Base-by-base conservation (phyloP, 1,140 invertebrate genomes). In the Diabrotica virgifera region DNA sequence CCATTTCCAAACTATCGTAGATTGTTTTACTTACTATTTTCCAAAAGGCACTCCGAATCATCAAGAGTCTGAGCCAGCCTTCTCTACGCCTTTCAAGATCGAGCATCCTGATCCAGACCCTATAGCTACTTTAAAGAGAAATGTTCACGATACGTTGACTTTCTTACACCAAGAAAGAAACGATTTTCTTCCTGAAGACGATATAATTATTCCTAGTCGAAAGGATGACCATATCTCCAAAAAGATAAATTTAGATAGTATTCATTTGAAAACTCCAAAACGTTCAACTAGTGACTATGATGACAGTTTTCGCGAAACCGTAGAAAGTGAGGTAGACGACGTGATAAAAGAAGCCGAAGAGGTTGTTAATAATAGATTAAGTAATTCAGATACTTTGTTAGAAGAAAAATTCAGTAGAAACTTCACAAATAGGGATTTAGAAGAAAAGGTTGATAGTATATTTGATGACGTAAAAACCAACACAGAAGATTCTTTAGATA, bases 131-230 rank as follows among this genome's bases (percentile, higher is more conserved):
- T 64, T 79, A 14, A 79, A 76, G 66, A 70, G 69, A 64, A 74
- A 79, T 14, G 74, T 79, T 13, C 72, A 66, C 64, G 77, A 79
- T 56, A 79, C 76, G 11, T 63, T 79, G 13, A 76, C 76, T 14
- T 79, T 79, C 62, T 70, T 79, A 36, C 77, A 79, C 65, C 76
- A 78, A 63, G 77, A 79, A 71, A 66, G 77, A 56, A 79, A 79
- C 62, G 77, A 79, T 69, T 79, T 78, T 64, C 62, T 79, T 50
- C 73, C 77, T n/a, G 59, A 75, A 51, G 77, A 79, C 12, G 77
- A 79, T 62, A 72, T 74, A 59, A 72, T 77, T 12, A 77, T 79
- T 59, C 77, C 77, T 13, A 74, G 69, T 60, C 66, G 77, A 54
- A 78, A 78, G 65, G 74, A 77, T 50, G 77, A 78, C 69, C 76